Conservation (phyloP, 2,888 invertebrate genomes). For the Apamea anceps region DNA sequence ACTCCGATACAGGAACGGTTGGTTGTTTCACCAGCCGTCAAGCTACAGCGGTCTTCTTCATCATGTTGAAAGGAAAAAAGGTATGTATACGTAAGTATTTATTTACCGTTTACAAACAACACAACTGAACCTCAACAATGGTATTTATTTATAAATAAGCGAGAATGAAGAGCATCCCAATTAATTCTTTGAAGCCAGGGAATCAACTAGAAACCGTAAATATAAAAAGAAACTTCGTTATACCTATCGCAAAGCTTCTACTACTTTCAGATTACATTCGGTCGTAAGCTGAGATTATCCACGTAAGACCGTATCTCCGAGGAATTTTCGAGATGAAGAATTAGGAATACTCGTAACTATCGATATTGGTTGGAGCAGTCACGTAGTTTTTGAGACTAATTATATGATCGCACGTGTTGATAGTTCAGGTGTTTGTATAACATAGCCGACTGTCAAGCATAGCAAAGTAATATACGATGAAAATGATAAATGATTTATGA, state of each 20-base stretch:
- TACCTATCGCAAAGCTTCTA: constrained; percentile 16
- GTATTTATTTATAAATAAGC: not conserved
- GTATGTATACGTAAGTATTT: constrained; percentile 20
- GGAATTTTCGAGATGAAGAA: constrained; percentile 36
- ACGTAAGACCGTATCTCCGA: constrained; percentile 17
- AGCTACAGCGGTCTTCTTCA: not conserved
- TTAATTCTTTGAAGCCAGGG: not conserved
- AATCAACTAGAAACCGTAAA: constrained; percentile 20
- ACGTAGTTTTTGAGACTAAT: constrained; percentile 50
- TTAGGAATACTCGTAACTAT: constrained; percentile 35
- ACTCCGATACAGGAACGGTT: too few species aligned
- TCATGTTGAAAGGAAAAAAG: not conserved
- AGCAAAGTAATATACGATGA: constrained; percentile 1
- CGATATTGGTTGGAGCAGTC: constrained; percentile 44
- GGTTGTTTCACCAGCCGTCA: not conserved
- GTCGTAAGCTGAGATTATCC: constrained; percentile 52
- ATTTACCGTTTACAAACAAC: not conserved
- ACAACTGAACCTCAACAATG: not conserved
- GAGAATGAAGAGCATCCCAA: not conserved
- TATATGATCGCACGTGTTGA: constrained; percentile 41
- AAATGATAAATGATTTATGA: constrained; percentile 12
- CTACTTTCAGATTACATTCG: constrained; percentile 46
- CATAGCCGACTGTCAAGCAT: constrained; percentile 11
- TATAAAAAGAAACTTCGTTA: constrained; percentile 29
- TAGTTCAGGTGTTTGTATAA: constrained; percentile 18